phyloP scores from a whole-genome alignment of 2,113 vertebrate genomes.

The Pedionomus torquatus region DNA sequence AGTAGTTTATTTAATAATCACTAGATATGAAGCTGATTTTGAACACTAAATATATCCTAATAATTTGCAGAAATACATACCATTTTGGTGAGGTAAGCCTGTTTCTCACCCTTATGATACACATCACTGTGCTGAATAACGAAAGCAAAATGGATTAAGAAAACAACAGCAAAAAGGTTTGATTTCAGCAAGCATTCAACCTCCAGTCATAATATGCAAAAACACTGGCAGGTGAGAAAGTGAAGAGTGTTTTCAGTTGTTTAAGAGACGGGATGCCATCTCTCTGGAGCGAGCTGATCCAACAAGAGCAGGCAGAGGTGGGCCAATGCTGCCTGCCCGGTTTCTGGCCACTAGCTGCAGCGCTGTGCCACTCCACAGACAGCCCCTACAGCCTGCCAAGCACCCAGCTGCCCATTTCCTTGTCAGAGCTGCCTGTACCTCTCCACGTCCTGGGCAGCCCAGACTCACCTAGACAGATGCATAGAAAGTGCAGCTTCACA shows the following conservation, averaged over 20 bases:
- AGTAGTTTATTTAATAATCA: background rate
- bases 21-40: background rate
- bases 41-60: background rate
- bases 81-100: background rate
- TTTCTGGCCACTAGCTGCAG: background rate
- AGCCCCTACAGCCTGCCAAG: background rate
- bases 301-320: background rate
- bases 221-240: background rate
- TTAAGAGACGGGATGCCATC: background rate
- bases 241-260: background rate
- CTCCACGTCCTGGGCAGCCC: accelerated
- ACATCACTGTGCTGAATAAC: background rate
- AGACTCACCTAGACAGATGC: too few species aligned
- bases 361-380: accelerated
- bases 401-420: background rate
- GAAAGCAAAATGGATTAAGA: background rate
- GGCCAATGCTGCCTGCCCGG: background rate
- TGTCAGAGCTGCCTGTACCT: background rate
- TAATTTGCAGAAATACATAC: background rate
- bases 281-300: background rate
- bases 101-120: background rate
- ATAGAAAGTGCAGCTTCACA: background rate
- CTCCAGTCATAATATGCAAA: background rate
- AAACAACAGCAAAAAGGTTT: background rate
- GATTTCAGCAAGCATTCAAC: background rate